phyloP scores from a whole-genome alignment of 2,113 vertebrate species.

The Ceyx cyanopectus region DNA sequence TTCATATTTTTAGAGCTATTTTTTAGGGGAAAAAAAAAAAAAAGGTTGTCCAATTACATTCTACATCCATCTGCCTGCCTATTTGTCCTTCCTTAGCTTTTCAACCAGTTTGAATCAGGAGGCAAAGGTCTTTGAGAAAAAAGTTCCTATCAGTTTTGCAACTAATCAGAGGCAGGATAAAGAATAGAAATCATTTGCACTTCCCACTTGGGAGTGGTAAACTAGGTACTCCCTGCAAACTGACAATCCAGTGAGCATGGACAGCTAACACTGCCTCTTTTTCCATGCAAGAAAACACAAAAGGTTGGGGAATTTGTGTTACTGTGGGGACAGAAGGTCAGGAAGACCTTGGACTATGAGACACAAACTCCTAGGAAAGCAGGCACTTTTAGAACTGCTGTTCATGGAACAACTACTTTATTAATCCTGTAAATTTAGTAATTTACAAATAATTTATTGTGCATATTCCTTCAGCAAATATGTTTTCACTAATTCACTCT shows the following conservation, averaged over 20 bases:
- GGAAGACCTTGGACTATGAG: background rate
- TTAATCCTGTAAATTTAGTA: background rate
- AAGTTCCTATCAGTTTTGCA: constrained; percentile 48
- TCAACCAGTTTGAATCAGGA: constrained; percentile 20
- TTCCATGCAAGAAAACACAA: background rate
- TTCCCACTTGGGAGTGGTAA: background rate
- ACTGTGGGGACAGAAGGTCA: background rate
- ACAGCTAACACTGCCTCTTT: background rate
- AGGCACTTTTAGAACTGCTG: background rate
- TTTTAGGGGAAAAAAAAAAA: background rate
- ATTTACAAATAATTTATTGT: constrained; percentile 2
- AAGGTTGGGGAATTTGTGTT: background rate
- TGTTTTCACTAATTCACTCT: background rate
- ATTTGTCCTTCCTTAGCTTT: background rate
- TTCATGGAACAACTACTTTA: background rate
- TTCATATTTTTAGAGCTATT: constrained; percentile 33
- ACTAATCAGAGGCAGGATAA: constrained; percentile 34
- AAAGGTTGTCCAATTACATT: constrained; percentile 35
- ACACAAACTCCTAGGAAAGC: background rate
- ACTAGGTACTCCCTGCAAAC: background rate
- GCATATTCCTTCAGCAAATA: constrained; percentile 9
- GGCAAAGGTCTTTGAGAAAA: constrained; percentile 58
- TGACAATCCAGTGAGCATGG: background rate
- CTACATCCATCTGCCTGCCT: constrained; percentile 17
- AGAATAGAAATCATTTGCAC: background rate